These are phyloP conservation scores for Papilio protenor DNA, from an alignment of 2,888 invertebrate species.

Conservation along the genomic window DNA sequence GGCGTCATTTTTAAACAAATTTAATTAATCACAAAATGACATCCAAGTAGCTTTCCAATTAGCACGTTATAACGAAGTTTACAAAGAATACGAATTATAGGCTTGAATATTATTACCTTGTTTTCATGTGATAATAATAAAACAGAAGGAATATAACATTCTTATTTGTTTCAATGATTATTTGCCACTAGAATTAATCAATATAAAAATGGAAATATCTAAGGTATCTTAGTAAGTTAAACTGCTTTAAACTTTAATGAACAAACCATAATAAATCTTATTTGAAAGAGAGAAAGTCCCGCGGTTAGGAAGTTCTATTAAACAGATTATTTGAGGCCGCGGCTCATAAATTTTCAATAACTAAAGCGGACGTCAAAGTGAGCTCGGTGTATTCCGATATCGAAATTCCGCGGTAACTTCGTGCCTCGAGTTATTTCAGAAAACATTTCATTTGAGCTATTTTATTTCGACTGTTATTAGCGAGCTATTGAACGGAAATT, in stretches of 20 bases:
- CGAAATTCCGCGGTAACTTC: slow-evolving; percentile 58
- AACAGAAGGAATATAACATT: no score
- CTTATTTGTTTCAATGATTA: no score
- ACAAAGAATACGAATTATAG: no score
- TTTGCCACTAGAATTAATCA: no score
- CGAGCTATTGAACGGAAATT: no score
- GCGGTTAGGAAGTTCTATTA: slow-evolving; percentile 13
- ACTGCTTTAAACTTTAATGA: slow-evolving; percentile 4
- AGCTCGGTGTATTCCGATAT: slow-evolving; percentile 65
- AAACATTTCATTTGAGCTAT: slow-evolving; percentile 32
- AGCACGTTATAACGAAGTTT: no score
- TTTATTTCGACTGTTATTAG: slow-evolving; percentile 10
- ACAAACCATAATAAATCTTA: slow-evolving; percentile 24
- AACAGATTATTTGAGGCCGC: slow-evolving; percentile 44
- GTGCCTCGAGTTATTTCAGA: slow-evolving; percentile 34
- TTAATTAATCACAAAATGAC: no score
- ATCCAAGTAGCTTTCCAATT: no score
- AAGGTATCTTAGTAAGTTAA: not conserved
- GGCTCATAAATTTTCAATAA: slow-evolving; percentile 79
- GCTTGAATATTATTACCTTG: no score
- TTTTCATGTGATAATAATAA: no score
- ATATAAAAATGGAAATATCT: no score
- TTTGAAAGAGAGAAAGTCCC: slow-evolving; percentile 12
- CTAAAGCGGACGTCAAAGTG: slow-evolving; percentile 73
- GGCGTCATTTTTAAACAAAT: no score